These are phyloP conservation scores for Cochlearius cochlearius DNA, from an alignment of 2,113 vertebrate species.

Conservation along the genomic window DNA sequence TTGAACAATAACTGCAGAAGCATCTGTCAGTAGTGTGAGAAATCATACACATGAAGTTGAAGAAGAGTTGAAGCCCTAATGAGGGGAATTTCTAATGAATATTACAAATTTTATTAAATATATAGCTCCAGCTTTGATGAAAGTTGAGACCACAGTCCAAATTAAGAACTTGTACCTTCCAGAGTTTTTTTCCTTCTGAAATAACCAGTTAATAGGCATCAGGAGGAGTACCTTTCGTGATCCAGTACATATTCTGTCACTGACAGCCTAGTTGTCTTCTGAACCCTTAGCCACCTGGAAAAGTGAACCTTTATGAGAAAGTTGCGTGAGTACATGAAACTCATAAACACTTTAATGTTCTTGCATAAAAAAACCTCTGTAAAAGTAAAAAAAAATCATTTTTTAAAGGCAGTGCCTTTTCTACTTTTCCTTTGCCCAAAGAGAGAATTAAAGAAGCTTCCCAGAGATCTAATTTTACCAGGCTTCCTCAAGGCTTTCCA, in stretches of 20 bases:
- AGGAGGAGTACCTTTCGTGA: background rate
- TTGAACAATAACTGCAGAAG: background rate
- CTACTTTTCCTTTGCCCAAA: background rate
- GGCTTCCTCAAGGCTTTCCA: background rate
- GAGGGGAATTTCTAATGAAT: background rate
- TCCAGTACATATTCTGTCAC: background rate
- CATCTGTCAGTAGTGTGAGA: background rate
- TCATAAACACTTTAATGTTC: background rate
- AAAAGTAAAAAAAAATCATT: background rate
- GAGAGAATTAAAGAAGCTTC: background rate
- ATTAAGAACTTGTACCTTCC: background rate
- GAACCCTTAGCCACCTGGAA: background rate
- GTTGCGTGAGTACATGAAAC: background rate
- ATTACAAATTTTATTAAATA: background rate
- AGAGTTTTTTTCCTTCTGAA: background rate
- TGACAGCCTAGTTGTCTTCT: background rate
- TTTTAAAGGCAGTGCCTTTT: background rate
- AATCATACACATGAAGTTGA: fast-evolving
- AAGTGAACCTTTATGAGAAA: background rate
- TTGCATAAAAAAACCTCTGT: background rate
- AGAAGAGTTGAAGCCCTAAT: background rate
- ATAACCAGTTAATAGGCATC: background rate
- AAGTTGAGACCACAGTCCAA: background rate
- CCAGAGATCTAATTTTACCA: background rate
- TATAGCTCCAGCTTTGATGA: background rate